Evolutionary conservation across 2,888 invertebrate species (phyloP).

Genomic region (Bellardia pandia): DNA sequence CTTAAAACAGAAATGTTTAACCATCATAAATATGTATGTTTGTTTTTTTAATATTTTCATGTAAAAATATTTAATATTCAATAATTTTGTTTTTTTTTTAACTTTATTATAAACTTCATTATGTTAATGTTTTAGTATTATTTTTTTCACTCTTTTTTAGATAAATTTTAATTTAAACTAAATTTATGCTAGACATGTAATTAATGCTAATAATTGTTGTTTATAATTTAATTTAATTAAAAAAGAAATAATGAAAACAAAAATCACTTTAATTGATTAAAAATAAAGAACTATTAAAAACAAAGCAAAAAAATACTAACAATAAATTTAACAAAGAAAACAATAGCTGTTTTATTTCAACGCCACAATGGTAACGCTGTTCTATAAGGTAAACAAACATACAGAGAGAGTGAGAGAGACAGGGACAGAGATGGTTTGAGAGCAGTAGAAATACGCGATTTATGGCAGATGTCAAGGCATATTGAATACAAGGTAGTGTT

Average conservation of each 20-base stretch:
- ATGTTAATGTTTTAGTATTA: conserved; percentile 42
- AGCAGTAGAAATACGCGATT: background rate
- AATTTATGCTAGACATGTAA: conserved; percentile 69
- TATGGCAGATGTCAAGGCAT: background rate
- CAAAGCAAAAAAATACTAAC: conserved; percentile 72
- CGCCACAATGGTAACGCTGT: background rate
- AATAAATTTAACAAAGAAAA: conserved; percentile 50
- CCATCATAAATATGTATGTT: no score
- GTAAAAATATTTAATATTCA: conserved; percentile 45
- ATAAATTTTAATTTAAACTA: conserved; percentile 69
- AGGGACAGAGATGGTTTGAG: background rate
- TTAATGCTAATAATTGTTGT: conserved; percentile 79
- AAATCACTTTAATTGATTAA: conserved; percentile 76
- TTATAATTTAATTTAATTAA: conserved; percentile 77
- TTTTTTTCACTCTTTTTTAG: conserved; percentile 51
- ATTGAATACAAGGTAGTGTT: no score
- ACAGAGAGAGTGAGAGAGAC: background rate
- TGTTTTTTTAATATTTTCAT: conserved; percentile 21
- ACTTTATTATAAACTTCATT: conserved; percentile 24
- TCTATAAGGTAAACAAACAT: conserved; percentile 18
- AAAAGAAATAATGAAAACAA: conserved; percentile 67
- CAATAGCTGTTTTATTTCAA: conserved; percentile 22
- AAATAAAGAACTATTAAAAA: conserved; percentile 75
- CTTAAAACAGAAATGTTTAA: no score
- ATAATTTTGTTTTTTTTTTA: conserved; percentile 14